Percentiles rank a stretch among this genome's conserved stretches.
These are phyloP conservation scores for Urocitellus parryii DNA, from an alignment of 2,113 vertebrate species.

Conservation along the genomic window DNA sequence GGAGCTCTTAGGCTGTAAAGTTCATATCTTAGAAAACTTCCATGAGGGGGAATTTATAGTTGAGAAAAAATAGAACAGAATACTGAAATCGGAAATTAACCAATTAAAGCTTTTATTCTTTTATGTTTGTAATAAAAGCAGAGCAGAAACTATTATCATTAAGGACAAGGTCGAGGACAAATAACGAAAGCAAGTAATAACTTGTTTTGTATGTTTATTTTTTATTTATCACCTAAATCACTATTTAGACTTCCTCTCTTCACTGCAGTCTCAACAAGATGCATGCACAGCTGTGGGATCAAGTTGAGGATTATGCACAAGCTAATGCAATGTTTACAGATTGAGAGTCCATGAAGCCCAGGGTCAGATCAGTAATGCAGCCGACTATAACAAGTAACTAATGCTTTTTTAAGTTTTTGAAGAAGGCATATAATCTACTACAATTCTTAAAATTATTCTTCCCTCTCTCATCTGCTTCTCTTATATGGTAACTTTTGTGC, in stretches of 20 bases:
- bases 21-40: conserved; percentile 15
- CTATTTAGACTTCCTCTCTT: not conserved
- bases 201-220: not conserved
- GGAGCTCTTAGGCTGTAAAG: not conserved
- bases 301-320: conserved; percentile 38
- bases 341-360: not conserved
- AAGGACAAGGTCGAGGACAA: conserved; percentile 13
- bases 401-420: conserved; percentile 23
- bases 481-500: not conserved
- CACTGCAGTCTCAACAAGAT: conserved; percentile 30
- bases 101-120: not conserved
- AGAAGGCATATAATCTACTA: not conserved
- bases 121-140: not conserved
- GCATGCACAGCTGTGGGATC: conserved; percentile 44
- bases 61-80: conserved; percentile 35
- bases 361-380: not conserved
- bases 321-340: conserved; percentile 51
- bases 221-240: not conserved
- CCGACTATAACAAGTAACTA: not conserved
- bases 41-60: not conserved
- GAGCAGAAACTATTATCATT: conserved; percentile 9
- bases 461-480: not conserved
- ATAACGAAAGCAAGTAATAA: conserved; percentile 32
- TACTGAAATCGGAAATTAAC: conserved; percentile 35
- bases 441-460: not conserved